Evolutionary conservation across 2,797 vertebrate species (phyloP), one percentile per base, ranked within the genome.

Genomic region (Dromococcyx pavoninus): DNA sequence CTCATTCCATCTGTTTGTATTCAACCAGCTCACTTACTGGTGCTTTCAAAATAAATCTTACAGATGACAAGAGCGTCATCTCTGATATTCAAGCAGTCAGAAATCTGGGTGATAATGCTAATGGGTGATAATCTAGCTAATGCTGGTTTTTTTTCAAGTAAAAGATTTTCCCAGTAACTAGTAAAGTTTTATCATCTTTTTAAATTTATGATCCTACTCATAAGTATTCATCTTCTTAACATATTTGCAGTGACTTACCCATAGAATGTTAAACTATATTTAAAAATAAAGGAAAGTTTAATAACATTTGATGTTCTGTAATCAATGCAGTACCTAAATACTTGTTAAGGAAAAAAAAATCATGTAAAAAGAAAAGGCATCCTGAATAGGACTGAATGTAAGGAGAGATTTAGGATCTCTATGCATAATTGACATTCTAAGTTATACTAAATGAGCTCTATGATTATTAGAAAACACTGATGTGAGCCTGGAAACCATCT

Each of bases 391-490:
- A 58, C 61, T 88, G 74, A 91, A 74, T 84, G 25, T 75, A 92
- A 95, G 93, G 94, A 95, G 92, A 96, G 62, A 78, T 86, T 37
- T 51, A 82, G 96, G 88, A 96, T 91, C 58, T 70, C 60, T 72
- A 48, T 35, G 95, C 79, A 90, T 96, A 97, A 97, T 87, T 92
- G 91, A 84, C 95, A 89, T 62, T 83, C 64, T 88, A 41, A 89
- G 73, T 82, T 89, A 84, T 37, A 48, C 67, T 32, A 91, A 96
- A 95, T 88, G 93, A 96, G 70, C 35, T 88, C 65, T 79, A 22
- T 77, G 71, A 81, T 54, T 79, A 64, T 87, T 91, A 94, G 65
- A 79, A 76, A 93, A 95, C 72, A 93, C 77, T 71, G 64, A 82
- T 82, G 82, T 3, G 44, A 96, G 88, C 76, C 86, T 50, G 50